Base-by-base conservation (phyloP, 1,140 invertebrate genomes). In the Tetranychus urticae region DNA sequence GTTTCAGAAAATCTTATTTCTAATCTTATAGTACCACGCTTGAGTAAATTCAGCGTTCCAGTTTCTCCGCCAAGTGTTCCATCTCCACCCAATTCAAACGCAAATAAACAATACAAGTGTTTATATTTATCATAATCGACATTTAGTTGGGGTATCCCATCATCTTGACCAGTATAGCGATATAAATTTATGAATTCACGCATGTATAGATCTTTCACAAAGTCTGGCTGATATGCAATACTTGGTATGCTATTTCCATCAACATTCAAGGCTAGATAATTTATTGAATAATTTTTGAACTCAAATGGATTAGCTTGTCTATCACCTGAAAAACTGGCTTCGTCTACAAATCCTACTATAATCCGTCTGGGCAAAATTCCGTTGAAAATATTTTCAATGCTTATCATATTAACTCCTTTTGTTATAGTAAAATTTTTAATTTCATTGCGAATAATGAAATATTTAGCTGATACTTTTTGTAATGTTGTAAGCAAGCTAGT, bases 361-460 rank as follows among this genome's bases (percentile, higher is more conserved):
- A 31, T 12, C 1, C 60, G 48, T 45, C 52, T 58, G 33, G 66
- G 67, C n/a, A 67, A 13, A 34, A 57, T 55, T 0, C 66, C 65
- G 2, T 10, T 8, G 2, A 39, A 54, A 3, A 68, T 36, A 36
- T 64, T 64, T 60, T 66, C 64, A 48, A 66, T 67, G 39, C 6
- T 64, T 23, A 56, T 34, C 37, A 57, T 48, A 14, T 62, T 4
- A 45, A 62, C 62, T 1, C 65, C 66, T 31, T 23, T 37, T 10
- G 58, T 34, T 12, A 68, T 57, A 23, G 60, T 63, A 55, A 61
- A 63, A 14, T 59, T 55, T 58, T 64, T 67, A 47, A 66, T 61
- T 31, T 67, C 62, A n/a, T 59, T 48, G 56, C 62, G 47, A 36
- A 47, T 56, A 4, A 62, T 61, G 1, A 61, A 62, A 58, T 64